Evolutionary conservation across 2,797 vertebrate species (phyloP), one percentile per base, ranked within the genome.

Genomic region (Merluccius polli): DNA sequence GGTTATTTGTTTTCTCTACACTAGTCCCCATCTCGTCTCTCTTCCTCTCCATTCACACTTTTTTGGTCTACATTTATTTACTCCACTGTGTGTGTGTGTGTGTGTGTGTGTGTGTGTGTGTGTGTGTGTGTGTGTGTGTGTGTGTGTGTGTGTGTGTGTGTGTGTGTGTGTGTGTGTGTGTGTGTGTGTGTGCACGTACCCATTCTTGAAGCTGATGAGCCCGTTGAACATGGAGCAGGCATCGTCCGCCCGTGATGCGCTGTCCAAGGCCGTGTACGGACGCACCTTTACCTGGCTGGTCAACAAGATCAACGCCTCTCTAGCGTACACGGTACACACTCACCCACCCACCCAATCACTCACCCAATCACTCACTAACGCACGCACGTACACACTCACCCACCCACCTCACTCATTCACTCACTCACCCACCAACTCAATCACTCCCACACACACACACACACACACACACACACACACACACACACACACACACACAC

Each of bases 281-380:
- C 96, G 98, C 73, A 98, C 98, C 24, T 99, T 99, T 86, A 95
- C 95, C 81, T 99, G 98, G 98, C 94, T 99, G 73, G 97, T 99
- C 12, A 95, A 91, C 85, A 98, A 99, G 89, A 98, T 99, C 88
- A 99, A 99, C 79, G 82, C 89, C 65, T 99, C 98, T 0, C 92
- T 99, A 86, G 89, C 95, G 24, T 95, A 95, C 88, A 95, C 88
- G 96, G 97, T 98, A 92, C 78, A 44, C 48, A 69, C 35, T 32
- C 77, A 59, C 63, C 73, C 72, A 72, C 78, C 71, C 67, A 69
- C 79, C 80, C 75, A 77, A 67, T 76, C 79, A 70, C 32, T 74
- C 13, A 74, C 15, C 65, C 35, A 69, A 18, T 74, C 76, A 75
- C 35, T 70, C 74, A 70, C 74, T 32, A 32, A 52, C 73, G 36